Base-by-base conservation (phyloP, 2,888 invertebrate genomes). In the Cenopis cana region DNA sequence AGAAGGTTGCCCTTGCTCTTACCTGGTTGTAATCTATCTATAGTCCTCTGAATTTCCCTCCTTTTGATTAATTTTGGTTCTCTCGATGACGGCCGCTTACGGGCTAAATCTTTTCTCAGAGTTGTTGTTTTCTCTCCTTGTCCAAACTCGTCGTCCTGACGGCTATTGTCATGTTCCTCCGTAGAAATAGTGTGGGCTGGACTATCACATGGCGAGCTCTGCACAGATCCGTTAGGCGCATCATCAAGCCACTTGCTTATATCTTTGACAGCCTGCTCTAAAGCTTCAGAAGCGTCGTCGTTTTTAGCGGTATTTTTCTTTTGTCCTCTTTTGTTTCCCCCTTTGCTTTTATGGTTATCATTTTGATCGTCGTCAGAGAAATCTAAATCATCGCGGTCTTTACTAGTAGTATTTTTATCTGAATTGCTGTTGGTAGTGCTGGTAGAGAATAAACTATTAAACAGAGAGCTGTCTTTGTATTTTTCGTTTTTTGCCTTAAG, bases 191-290 rank as follows among this genome's bases (percentile, higher is more conserved):
- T 95, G 73, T 95, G 95, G 2, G 96, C 95, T 0, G 97, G 97
- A 85, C 97, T 97, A 79, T 96, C 96, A 9, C 95, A 96, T 0
- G 97, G 97, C 1, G 97, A 97, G 78, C 96, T 97, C 75, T 96
- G 95, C 78, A 96, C 96, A 0, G 96, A 95, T 74, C 95, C 95
- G 77, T 96, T 95, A 0, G 97, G 97, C 0, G 97, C 96, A 79
- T 97, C 97, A 81, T 97, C 97, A 73, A 98, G 89, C 97, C 97
- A 98, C 81, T 97, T 97, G 84, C 97, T 97, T 54, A 98, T 97
- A 84, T 98, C 98, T 94, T 98, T 96, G 0, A 96, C 93, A 18
- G 96, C 97, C 90, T 97, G 96, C 76, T 94, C 93, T 66, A 93
- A 80, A 41, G 91, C 93, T 81, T 93, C 89, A 55, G 95, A 94